phyloP scores from a whole-genome alignment of 30 jellyfish, hydroid and myxozoan species.

The Hydractinia echinata region DNA sequence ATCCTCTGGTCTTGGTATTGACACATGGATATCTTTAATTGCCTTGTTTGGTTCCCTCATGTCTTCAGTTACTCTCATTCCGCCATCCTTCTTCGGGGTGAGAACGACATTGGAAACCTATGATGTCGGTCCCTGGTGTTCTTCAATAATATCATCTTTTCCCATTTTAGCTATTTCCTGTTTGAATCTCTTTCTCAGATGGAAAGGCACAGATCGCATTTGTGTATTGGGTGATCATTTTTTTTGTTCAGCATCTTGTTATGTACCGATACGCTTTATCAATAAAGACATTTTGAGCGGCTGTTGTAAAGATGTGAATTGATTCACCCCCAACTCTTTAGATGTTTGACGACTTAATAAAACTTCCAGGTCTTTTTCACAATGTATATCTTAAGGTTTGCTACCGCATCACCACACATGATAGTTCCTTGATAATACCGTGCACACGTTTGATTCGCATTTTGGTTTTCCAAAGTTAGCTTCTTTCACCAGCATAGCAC shows the following conservation, averaged over 20 bases:
- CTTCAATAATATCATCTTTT: slow-evolving; percentile 37
- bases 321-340: too few species aligned
- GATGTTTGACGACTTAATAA: too few species aligned
- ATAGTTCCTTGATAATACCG: slow-evolving; percentile 44
- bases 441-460: slow-evolving; percentile 35
- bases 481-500: slow-evolving; percentile 37
- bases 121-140: slow-evolving; percentile 40
- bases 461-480: slow-evolving; percentile 46
- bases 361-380: too few species aligned
- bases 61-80: slow-evolving; percentile 38
- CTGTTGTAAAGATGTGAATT: too few species aligned
- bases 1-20: slow-evolving; percentile 51
- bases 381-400: too few species aligned
- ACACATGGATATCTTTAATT: slow-evolving; percentile 32
- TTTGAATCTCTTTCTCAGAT: too few species aligned
- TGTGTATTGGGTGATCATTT: too few species aligned
- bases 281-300: too few species aligned
- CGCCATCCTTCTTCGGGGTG: slow-evolving; percentile 48
- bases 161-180: slow-evolving; percentile 48
- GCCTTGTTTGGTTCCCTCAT: slow-evolving; percentile 39
- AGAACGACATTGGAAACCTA: slow-evolving; percentile 49
- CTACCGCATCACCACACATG: slow-evolving; percentile 44
- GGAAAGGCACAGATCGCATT: too few species aligned
- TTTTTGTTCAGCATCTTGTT: too few species aligned
- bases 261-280: too few species aligned